Percentiles rank a stretch among this genome's conserved stretches.
phyloP scores from a whole-genome alignment of 2,113 vertebrate genomes.

The Amazona vittata region DNA sequence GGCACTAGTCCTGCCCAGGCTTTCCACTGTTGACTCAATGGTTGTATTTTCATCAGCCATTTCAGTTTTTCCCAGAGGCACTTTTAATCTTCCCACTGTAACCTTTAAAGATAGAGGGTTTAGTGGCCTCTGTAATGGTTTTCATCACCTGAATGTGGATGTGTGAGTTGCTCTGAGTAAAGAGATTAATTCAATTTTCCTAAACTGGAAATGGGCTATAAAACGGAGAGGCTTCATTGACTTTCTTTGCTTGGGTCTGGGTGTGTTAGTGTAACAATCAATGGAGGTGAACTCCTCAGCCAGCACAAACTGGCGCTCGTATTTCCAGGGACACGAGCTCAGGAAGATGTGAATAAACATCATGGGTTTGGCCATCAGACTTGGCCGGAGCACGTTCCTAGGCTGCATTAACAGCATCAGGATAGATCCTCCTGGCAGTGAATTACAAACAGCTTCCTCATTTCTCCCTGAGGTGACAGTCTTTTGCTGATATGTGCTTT shows the following conservation, averaged over 20 bases:
- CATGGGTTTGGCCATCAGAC: background rate
- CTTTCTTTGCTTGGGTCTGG: background rate
- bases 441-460: conserved; percentile 68
- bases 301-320: background rate
- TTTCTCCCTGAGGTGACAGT: conserved; percentile 69
- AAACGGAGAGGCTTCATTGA: background rate
- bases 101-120: conserved; percentile 68
- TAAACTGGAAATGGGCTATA: conserved; percentile 39
- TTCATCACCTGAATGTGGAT: conserved; percentile 28
- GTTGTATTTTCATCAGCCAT: conserved; percentile 55
- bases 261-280: background rate
- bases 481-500: conserved; percentile 64
- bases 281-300: background rate
- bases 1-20: background rate
- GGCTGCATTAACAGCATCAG: conserved; percentile 33
- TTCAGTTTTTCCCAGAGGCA: conserved; percentile 29
- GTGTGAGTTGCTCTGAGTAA: conserved; percentile 29
- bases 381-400: background rate
- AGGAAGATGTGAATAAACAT: conserved; percentile 22
- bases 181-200: conserved; percentile 49
- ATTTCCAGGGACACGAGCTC: background rate
- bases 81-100: conserved; percentile 48
- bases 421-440: conserved; percentile 60
- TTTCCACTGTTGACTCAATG: background rate
- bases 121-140: conserved; percentile 50